Conservation (phyloP, 2,888 invertebrate species). For the Melinopterus prodromus region DNA sequence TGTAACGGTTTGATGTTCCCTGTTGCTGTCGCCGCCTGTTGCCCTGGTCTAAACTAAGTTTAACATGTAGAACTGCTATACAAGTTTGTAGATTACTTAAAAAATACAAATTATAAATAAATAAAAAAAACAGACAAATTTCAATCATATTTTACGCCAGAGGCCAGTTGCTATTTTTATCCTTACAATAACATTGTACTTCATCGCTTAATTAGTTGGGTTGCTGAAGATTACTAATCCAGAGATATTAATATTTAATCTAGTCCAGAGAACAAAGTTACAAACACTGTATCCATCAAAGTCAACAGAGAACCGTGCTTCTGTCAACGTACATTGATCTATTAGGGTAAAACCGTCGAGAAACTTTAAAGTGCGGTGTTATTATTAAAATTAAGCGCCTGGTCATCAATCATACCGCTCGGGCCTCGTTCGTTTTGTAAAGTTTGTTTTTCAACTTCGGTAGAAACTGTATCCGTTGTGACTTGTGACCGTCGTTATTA, state of each 20-base stretch:
- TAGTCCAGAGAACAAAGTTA: neutral
- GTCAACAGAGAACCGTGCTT: neutral
- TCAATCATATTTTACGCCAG: too few species aligned
- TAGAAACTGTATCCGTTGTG: neutral
- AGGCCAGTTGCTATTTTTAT: neutral
- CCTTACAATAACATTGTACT: neutral
- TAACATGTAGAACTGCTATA: too few species aligned
- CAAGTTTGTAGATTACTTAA: too few species aligned
- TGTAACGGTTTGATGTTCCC: too few species aligned
- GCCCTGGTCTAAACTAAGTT: too few species aligned
- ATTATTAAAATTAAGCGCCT: neutral
- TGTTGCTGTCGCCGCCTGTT: too few species aligned
- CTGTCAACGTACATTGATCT: conserved; percentile 4
- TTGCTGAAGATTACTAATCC: neutral
- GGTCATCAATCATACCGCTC: neutral
- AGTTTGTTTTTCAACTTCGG: neutral
- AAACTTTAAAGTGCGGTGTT: conserved; percentile 4
- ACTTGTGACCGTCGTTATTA: too few species aligned
- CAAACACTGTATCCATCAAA: neutral
- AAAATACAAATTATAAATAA: too few species aligned
- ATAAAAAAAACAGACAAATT: too few species aligned
- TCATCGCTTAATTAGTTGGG: neutral
- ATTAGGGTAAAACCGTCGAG: neutral
- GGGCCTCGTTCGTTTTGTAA: neutral
- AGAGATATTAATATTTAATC: neutral